Base-by-base conservation (phyloP, 1,140 invertebrate species). In the Zaprionus vittiger region DNA sequence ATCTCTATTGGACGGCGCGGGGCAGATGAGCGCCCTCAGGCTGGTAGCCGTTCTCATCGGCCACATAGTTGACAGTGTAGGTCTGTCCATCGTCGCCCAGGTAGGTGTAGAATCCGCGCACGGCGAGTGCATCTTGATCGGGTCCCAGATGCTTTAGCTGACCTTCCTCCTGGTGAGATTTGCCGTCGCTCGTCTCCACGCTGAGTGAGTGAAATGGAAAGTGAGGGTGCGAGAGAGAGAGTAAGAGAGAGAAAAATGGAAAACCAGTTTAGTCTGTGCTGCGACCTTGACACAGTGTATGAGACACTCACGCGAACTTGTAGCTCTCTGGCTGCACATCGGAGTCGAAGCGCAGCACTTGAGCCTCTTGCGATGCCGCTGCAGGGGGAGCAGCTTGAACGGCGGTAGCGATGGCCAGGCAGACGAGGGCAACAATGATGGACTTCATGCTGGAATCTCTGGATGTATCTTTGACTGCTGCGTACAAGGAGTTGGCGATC, bases 31-130 rank as follows among this genome's bases (percentile, higher is more conserved):
- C 94, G 20, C 95, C 95, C 76, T 94, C 80, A 2, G 96, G 95
- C 63, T 95, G 95, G 81, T 96, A 97, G 38, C 96, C 96, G 83
- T 96, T 96, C 93, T 97, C 96, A 92, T 97, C 96, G 44, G 96
- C 96, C 49, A 95, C 93, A 93, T 96, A 97, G 17, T 94, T 94
- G 64, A 97, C 93, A 70, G 94, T 94, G 84, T 96, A 96, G 37
- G 94, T 93, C 67, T 95, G 93, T 31, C 96, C 96, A 82, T 96
- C 96, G n/a, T 94, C 93, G n/a, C 93, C 95, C 22, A 94, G 86
- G 93, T 94, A 96, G 41, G 92, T 91, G 93, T 93, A 96, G 75
- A 93, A 93, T 34, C 95, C 95, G 9, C 93, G 93, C n/a, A 96
- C 95, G 4, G 92, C 92, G 2, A 95, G 91, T n/a, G 94, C 81